phyloP scores from a whole-genome alignment of 2,113 vertebrate genomes.

The Siniperca knerii region DNA sequence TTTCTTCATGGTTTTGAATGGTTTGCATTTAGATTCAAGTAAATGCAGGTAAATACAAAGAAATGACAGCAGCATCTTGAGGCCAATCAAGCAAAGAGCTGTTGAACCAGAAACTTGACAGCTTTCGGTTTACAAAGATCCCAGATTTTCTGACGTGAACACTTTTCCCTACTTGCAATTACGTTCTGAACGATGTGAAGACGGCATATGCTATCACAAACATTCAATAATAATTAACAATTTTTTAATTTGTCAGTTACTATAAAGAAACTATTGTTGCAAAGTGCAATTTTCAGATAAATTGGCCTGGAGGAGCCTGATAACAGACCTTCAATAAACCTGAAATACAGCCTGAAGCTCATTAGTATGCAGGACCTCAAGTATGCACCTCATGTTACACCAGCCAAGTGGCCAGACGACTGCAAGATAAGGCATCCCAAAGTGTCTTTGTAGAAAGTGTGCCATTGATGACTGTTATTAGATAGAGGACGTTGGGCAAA shows the following conservation, averaged over 20 bases:
- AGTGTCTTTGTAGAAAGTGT: constrained; percentile 36
- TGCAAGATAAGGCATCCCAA: constrained; percentile 15
- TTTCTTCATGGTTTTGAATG: not conserved
- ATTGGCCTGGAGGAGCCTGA: constrained; percentile 5
- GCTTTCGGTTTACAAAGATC: not conserved
- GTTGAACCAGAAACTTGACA: not conserved
- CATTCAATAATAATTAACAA: not conserved
- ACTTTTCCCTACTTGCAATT: too few species aligned
- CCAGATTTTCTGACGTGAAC: not conserved
- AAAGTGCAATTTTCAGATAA: not conserved
- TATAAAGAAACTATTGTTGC: not conserved
- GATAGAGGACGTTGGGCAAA: constrained; percentile 45
- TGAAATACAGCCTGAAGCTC: constrained; percentile 2
- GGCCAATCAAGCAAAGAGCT: not conserved
- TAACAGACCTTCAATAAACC: constrained; percentile 13
- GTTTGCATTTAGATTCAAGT: not conserved
- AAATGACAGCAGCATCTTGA: not conserved
- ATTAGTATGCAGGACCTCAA: constrained; percentile 25
- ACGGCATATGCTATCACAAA: not conserved
- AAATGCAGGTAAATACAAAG: not conserved
- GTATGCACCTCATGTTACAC: not conserved
- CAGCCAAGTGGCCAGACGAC: constrained; percentile 27
- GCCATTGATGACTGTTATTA: constrained; percentile 53
- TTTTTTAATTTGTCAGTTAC: not conserved
- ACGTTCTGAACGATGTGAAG: not conserved